Evolutionary conservation across 1,140 invertebrate species (phyloP).

Genomic region (Zeugodacus cucurbitae): DNA sequence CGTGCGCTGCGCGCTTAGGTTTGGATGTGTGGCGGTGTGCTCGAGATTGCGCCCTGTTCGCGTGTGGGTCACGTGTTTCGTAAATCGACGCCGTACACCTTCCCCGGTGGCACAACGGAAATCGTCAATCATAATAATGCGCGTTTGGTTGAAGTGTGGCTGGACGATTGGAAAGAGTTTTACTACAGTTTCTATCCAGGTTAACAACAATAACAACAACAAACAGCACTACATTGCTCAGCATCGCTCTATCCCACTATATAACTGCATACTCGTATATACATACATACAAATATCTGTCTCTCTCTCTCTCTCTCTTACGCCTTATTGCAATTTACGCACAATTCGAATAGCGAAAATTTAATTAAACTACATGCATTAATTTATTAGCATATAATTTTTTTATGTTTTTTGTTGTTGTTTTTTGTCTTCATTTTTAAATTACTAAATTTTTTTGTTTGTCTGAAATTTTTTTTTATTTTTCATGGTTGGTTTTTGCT

Average conservation of each 20-base stretch:
- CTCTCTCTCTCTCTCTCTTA: background rate
- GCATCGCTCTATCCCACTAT: background rate
- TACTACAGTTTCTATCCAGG: constrained; percentile 98
- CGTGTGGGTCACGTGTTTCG: constrained; percentile 97
- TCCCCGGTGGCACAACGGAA: constrained; percentile 97
- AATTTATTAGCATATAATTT: background rate
- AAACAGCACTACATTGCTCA: background rate
- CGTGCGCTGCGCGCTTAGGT: constrained; percentile 71
- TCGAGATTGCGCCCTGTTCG: constrained; percentile 92
- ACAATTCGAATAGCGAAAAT: background rate
- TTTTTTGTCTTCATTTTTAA: background rate
- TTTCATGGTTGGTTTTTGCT: background rate
- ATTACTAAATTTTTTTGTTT: background rate
- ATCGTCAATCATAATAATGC: constrained; percentile 99
- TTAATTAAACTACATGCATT: background rate
- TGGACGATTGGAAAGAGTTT: constrained; percentile 98
- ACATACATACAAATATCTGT: no score
- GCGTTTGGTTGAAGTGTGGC: constrained; percentile 95
- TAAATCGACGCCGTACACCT: constrained; percentile 98
- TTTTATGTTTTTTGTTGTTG: background rate
- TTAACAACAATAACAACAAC: constrained; percentile 61
- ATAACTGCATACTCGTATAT: background rate
- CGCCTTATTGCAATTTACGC: background rate
- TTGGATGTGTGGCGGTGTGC: constrained; percentile 95
- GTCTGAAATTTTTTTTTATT: background rate